Base-by-base conservation (phyloP, 2,888 invertebrate species). In the Drosophila tanythrix region DNA sequence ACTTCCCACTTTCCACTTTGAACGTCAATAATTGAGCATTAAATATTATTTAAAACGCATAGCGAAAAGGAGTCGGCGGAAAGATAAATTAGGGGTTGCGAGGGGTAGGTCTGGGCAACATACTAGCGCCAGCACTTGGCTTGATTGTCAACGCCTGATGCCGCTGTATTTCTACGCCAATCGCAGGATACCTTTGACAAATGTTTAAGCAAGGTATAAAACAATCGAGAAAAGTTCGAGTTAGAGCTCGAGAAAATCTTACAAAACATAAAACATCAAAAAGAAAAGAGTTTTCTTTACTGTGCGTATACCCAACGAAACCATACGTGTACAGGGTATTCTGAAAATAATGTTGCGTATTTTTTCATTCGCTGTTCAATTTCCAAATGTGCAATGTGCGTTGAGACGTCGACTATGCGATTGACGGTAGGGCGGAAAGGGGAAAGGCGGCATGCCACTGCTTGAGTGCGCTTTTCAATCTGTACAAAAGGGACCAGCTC, bases 1-100 rank as follows among this genome's bases (percentile, higher is more conserved):
- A 13, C 35, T 13, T 31, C 7, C 8, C 38, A 27, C 11, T n/a
- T 40, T 40, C 69, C 76, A 70, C 89, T 83, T 90, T 90, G 82
- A 87, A 80, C 82, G 77, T 81, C 89, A 87, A 90, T 87, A 87
- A 87, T 87, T 87, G 86, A 87, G 90, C 90, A 82, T 87, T 83
- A 87, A 87, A 87, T 87, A 90, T 87, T 90, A 90, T 89, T 90
- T 88, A 65, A 75, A 82, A 63, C 57, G 57, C 62, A 74, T 67
- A 73, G 61, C 68, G 52, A 63, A 73, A 66, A 59, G 43, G 40
- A 31, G 53, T 66, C 21, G 36, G n/a, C 27, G 68, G 25, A 10
- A 25, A 46, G 25, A 25, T 15, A 46, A 25, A 25, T 25, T 46
- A 4, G 27, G 10, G 21, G 18, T 11, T 18, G 31, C 25, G 4